Conservation (phyloP, 2,888 invertebrate species). For the Nomada lathburiana region DNA sequence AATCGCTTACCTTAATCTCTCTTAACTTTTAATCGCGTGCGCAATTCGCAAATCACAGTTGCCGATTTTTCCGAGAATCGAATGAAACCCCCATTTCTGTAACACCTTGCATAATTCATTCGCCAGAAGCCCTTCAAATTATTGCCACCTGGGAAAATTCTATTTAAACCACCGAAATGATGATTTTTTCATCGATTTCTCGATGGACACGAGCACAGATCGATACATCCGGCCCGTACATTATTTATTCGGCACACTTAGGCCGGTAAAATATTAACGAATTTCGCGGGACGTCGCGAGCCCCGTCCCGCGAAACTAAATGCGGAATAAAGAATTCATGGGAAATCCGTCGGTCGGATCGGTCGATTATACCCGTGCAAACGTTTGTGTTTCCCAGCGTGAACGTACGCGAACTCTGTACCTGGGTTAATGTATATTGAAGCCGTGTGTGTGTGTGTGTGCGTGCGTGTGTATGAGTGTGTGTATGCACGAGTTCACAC, state of each 20-base stretch:
- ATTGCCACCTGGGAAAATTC: too few species aligned
- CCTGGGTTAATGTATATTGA: constrained; percentile 68
- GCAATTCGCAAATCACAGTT: too few species aligned
- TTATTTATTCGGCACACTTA: constrained; percentile 24
- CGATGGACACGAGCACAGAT: background rate
- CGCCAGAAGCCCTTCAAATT: too few species aligned
- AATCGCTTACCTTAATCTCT: too few species aligned
- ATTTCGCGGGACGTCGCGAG: constrained; percentile 12
- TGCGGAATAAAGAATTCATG: constrained; percentile 62
- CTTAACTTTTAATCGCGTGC: too few species aligned
- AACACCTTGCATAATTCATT: too few species aligned
- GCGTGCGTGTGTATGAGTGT: constrained; percentile 1
- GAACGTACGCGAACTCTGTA: constrained; percentile 59
- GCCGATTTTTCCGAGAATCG: too few species aligned
- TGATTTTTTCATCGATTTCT: background rate
- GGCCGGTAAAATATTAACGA: constrained; percentile 13
- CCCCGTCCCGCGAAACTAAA: constrained; percentile 32
- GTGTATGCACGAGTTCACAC: constrained; percentile 5
- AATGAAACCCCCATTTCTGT: too few species aligned
- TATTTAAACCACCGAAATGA: too few species aligned
- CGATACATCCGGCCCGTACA: background rate
- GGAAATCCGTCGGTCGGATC: constrained; percentile 58
- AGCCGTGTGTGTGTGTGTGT: background rate
- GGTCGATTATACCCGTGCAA: constrained; percentile 69
- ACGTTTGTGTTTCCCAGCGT: constrained; percentile 65